Evolutionary conservation across 2,888 invertebrate species (phyloP), one percentile per base, ranked within the genome.

Genomic region (Phasia obesa): DNA sequence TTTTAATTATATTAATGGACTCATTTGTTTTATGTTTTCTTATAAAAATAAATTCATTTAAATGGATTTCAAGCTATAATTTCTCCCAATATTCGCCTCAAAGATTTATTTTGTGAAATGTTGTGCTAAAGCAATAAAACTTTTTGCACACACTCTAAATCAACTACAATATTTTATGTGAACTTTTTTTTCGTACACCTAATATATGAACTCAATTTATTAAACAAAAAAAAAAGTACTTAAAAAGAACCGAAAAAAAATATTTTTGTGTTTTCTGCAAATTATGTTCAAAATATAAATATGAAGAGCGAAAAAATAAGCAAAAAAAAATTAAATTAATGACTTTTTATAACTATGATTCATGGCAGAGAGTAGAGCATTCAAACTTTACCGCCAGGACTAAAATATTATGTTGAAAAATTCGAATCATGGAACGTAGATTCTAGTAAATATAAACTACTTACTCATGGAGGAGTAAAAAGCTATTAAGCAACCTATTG

Each of bases 281-380:
- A 49, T 70, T 70, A 53, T 77, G 44, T 60, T 53, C 15, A 23
- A 67, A 25, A 57, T 38, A 47, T 4, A 64, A 49, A 31, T 23
- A 27, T 15, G 27, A n/a, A 17, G n/a, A 42, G 38, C 31, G 7
- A 65, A 67, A 11, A 53, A 44, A 70, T 38, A 27, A 65, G 23
- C n/a, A 76, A 65, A 77, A 71, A 42, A 51, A 21, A 1, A 23
- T 69, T 57, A 74, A 35, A 35, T 59, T 78, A 82, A 82, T 82
- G 74, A 77, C 57, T 82, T 73, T 77, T 69, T 74, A 73, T 73
- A 82, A 77, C 73, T 77, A 69, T 74, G 77, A 78, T 82, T 74
- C 57, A 77, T 69, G 44, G 44, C 19, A 59, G 17, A 49, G 27
- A 25, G 21, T 35, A 47, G 44, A 69, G 21, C 27, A 57, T 62